These are phyloP conservation scores for Ursus arctos DNA, from an alignment of 2,113 vertebrate species.

Conservation along the genomic window DNA sequence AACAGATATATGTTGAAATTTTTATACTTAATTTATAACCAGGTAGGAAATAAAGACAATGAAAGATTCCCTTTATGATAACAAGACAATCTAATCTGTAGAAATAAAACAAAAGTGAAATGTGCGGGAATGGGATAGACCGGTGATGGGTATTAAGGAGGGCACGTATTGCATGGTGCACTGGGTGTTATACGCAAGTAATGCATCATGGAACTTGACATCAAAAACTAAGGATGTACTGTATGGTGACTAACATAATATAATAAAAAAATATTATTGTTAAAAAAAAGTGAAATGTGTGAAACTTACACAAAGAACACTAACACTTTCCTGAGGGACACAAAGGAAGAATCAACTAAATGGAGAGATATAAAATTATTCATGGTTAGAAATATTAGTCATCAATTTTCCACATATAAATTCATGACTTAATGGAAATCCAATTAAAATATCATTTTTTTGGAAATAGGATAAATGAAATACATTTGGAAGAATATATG, in stretches of 20 bases:
- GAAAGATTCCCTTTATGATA: not conserved
- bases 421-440: not conserved
- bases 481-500: not conserved
- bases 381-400: not conserved
- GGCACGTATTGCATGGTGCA: too few relatives aligned
- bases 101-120: not conserved
- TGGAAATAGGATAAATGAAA: not conserved
- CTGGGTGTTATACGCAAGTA: too few relatives aligned
- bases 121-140: too few relatives aligned
- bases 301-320: not conserved
- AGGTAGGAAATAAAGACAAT: not conserved
- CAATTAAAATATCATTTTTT: not conserved
- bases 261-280: too few relatives aligned
- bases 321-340: not conserved
- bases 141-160: too few relatives aligned
- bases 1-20: not conserved
- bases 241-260: too few relatives aligned
- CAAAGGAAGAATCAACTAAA: not conserved
- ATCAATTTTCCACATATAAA: not conserved
- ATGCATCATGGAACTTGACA: too few relatives aligned
- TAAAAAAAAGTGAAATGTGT: not conserved
- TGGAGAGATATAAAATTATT: not conserved
- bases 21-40: not conserved
- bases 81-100: not conserved
- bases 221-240: too few relatives aligned